Percentiles rank a stretch among this genome's conserved stretches.
Evolutionary conservation across 2,888 invertebrate genomes (phyloP).

Genomic region (Deilephila porcellus): DNA sequence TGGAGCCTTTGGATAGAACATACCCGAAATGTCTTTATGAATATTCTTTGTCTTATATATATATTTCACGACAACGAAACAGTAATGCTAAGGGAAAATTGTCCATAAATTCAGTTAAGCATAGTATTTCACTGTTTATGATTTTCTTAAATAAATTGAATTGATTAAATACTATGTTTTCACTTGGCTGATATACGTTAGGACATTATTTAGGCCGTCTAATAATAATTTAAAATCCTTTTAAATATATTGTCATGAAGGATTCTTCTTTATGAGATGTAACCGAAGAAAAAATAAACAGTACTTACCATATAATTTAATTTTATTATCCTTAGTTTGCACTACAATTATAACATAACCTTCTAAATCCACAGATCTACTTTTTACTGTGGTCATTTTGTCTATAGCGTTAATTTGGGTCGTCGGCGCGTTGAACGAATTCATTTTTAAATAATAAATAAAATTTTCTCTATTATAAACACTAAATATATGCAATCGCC

Average conservation of each 20-base stretch:
- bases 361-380: slow-evolving; percentile 92
- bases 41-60: too few relatives aligned
- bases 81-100: too few relatives aligned
- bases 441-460: slow-evolving; percentile 64
- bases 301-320: slow-evolving; percentile 93
- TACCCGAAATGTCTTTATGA: neutral
- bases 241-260: neutral
- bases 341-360: slow-evolving; percentile 98
- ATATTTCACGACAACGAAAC: too few relatives aligned
- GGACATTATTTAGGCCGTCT: too few relatives aligned
- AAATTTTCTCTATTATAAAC: slow-evolving; percentile 44
- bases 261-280: neutral
- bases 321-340: slow-evolving; percentile 96
- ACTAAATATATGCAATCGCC: slow-evolving; percentile 17
- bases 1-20: neutral
- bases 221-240: neutral
- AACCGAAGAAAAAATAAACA: neutral
- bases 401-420: slow-evolving; percentile 79
- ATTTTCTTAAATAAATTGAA: too few relatives aligned
- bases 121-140: too few relatives aligned
- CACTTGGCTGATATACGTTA: too few relatives aligned
- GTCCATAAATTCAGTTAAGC: too few relatives aligned
- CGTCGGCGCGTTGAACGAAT: slow-evolving; percentile 79
- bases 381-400: slow-evolving; percentile 81
- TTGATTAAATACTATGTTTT: too few relatives aligned